These are phyloP conservation scores for Ahaetulla prasina DNA, from an alignment of 2,113 vertebrate genomes.

Conservation along the genomic window DNA sequence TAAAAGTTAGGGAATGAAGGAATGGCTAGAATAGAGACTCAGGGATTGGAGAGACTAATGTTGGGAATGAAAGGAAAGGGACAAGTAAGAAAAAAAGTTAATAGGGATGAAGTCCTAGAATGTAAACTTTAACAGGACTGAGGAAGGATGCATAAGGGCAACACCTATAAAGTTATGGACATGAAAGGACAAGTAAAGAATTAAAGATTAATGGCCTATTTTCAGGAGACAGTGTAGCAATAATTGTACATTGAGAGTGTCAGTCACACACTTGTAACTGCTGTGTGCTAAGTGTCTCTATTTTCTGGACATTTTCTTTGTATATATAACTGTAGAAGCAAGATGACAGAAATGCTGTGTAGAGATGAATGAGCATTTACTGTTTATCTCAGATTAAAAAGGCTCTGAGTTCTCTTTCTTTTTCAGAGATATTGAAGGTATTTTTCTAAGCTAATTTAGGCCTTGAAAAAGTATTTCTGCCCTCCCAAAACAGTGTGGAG, in stretches of 20 bases:
- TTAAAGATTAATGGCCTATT: background rate
- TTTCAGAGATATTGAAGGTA: background rate
- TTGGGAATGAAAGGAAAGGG: background rate
- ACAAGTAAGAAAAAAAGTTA: background rate
- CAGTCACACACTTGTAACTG: background rate
- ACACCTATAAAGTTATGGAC: background rate
- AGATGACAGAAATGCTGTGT: background rate
- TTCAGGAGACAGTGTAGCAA: background rate
- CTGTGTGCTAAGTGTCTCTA: background rate
- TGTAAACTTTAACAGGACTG: background rate
- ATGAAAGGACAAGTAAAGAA: background rate
- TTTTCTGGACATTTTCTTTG: background rate
- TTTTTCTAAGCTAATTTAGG: background rate
- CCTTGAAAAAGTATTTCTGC: background rate
- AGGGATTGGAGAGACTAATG: background rate
- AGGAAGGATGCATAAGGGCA: background rate
- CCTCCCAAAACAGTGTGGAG: background rate
- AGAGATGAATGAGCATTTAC: background rate
- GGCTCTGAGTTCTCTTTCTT: background rate
- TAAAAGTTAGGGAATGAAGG: background rate
- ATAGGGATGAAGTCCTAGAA: background rate
- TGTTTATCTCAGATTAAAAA: background rate
- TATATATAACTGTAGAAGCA: background rate
- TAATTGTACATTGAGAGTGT: background rate
- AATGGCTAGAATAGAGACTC: background rate